Conservation (phyloP, 2,113 vertebrate species). For the Vulpes ferrilata region DNA sequence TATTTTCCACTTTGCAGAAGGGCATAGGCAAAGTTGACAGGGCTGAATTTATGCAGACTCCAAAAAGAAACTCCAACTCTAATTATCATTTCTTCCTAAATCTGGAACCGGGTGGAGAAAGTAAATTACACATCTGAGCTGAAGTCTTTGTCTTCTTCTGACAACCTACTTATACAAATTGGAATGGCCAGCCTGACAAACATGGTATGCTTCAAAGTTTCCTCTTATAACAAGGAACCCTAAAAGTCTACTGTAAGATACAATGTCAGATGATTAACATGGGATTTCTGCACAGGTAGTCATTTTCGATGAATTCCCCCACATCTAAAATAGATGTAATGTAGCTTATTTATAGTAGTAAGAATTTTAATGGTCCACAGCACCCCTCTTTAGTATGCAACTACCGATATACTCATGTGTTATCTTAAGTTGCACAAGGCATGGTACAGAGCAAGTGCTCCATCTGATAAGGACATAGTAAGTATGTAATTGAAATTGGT, state of each 20-base stretch:
- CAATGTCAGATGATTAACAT: neutral
- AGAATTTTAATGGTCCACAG: neutral
- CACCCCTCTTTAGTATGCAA: neutral
- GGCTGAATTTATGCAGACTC: conserved; percentile 67
- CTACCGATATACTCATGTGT: neutral
- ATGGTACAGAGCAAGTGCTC: neutral
- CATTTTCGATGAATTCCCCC: neutral
- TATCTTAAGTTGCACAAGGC: neutral
- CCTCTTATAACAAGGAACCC: neutral
- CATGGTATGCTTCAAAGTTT: neutral
- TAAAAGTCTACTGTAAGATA: neutral
- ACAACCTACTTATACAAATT: conserved; percentile 6
- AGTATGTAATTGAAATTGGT: conserved; percentile 63
- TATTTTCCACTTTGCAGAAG: conserved; percentile 68
- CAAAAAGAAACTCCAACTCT: conserved; percentile 49
- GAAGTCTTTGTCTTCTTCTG: conserved; percentile 1
- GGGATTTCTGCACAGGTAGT: neutral
- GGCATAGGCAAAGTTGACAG: conserved; percentile 49
- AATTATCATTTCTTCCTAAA: conserved; percentile 63
- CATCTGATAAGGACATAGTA: conserved; percentile 45
- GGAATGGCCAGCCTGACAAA: neutral
- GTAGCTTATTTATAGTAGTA: neutral
- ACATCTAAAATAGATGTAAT: neutral
- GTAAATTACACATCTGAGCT: conserved; percentile 32
- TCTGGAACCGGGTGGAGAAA: neutral